Evolutionary conservation across 2,888 invertebrate species (phyloP).

Genomic region (Troides helena): DNA sequence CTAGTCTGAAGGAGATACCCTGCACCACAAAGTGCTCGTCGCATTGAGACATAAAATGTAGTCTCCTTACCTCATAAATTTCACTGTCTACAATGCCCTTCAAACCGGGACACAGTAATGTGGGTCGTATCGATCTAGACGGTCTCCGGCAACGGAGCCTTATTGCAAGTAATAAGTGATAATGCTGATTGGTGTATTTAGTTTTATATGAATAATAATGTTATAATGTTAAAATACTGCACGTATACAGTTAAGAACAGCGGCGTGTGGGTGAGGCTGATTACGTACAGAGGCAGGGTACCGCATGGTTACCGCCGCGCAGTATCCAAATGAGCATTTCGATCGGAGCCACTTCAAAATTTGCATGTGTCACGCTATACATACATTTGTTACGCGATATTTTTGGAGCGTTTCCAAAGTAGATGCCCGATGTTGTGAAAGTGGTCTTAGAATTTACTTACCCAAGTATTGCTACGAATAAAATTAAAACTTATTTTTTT

Average conservation of each 20-base stretch:
- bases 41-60: too few relatives aligned
- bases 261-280: background rate
- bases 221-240: too few relatives aligned
- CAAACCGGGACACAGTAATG: too few relatives aligned
- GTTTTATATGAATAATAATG: too few relatives aligned
- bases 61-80: too few relatives aligned
- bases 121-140: too few relatives aligned
- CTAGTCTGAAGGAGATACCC: too few relatives aligned
- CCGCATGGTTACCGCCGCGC: slow-evolving; percentile 1
- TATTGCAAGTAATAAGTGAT: too few relatives aligned
- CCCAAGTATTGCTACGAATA: background rate
- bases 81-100: too few relatives aligned
- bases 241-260: background rate
- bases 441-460: background rate
- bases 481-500: background rate
- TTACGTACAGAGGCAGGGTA: background rate
- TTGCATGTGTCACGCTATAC: slow-evolving; percentile 23
- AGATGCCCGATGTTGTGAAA: slow-evolving; percentile 10
- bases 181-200: too few relatives aligned
- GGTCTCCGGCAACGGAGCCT: too few relatives aligned
- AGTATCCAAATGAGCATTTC: slow-evolving; percentile 6
- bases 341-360: slow-evolving; percentile 10
- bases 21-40: too few relatives aligned
- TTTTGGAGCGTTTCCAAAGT: slow-evolving; percentile 13
- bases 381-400: slow-evolving; percentile 21